Percentiles rank a stretch among this genome's conserved stretches.
Evolutionary conservation across 2,888 invertebrate genomes (phyloP).

Genomic region (Napeogenes inachia): DNA sequence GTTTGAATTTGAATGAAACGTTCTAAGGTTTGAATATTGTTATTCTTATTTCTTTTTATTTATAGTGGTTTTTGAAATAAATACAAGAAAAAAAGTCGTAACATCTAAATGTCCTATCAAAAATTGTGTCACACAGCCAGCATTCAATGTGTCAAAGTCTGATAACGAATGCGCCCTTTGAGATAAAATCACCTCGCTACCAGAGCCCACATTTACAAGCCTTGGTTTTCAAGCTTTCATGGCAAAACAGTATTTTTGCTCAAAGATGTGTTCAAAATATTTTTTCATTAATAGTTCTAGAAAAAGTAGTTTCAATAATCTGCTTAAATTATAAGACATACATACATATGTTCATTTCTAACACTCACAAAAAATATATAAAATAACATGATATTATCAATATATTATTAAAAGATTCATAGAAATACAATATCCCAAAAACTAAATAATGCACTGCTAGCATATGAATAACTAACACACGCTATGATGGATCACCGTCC

Average conservation of each 20-base stretch:
- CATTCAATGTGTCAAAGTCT: constrained; percentile 33
- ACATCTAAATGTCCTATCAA: constrained; percentile 23
- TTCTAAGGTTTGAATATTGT: neutral
- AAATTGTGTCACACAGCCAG: constrained; percentile 32
- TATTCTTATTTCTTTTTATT: neutral
- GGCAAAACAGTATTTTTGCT: neutral
- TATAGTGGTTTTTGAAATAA: neutral
- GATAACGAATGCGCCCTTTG: constrained; percentile 49
- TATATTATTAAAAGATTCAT: neutral
- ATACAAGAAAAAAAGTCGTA: constrained; percentile 14
- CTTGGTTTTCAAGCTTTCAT: constrained; percentile 12
- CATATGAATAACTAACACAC: constrained; percentile 22
- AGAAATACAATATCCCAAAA: neutral
- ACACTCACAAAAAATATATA: too few species aligned
- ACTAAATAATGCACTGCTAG: constrained; percentile 15
- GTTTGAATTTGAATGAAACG: neutral
- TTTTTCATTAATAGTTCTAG: too few species aligned
- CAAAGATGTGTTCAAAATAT: neutral
- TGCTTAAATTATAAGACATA: too few species aligned
- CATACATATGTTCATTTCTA: too few species aligned
- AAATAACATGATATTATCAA: too few species aligned
- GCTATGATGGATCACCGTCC: constrained; percentile 22
- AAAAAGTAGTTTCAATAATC: too few species aligned
- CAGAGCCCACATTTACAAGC: constrained; percentile 16
- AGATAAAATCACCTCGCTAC: constrained; percentile 42